Conservation (phyloP, 2,113 vertebrate genomes). For the Platanista minor region DNA sequence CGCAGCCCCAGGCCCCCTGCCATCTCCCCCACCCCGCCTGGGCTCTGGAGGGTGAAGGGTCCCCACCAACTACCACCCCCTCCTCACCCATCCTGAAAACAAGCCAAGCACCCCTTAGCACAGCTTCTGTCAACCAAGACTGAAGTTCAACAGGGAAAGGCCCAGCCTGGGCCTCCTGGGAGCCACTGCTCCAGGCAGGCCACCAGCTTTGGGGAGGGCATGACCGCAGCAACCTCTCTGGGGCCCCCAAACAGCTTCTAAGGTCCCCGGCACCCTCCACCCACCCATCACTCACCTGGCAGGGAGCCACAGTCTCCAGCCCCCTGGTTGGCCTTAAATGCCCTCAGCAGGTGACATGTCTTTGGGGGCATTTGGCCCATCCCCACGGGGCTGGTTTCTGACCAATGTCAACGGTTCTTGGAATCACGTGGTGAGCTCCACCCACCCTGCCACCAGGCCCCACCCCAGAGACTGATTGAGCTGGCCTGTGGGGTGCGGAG, state of each 20-base stretch:
- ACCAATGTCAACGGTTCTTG: background rate
- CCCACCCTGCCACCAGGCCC: accelerated
- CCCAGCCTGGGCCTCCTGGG: background rate
- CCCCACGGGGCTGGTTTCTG: background rate
- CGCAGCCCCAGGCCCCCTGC: background rate
- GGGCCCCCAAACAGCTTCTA: background rate
- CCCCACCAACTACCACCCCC: background rate
- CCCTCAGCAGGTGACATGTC: background rate
- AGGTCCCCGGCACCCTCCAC: background rate
- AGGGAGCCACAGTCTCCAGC: background rate
- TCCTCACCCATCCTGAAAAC: background rate
- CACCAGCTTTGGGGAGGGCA: background rate
- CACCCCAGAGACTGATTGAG: too few relatives aligned
- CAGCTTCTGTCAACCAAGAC: background rate
- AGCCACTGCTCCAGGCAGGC: accelerated
- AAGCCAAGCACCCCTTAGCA: background rate
- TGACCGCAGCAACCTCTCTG: accelerated
- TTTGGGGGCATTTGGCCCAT: accelerated
- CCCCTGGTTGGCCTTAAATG: background rate
- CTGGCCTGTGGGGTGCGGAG: background rate
- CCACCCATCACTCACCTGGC: background rate
- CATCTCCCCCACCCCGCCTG: background rate
- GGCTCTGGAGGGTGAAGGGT: background rate
- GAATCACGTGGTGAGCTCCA: background rate
- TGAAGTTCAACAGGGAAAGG: background rate